Conservation (phyloP, 2,113 vertebrate species). For the Microcebus murinus region DNA sequence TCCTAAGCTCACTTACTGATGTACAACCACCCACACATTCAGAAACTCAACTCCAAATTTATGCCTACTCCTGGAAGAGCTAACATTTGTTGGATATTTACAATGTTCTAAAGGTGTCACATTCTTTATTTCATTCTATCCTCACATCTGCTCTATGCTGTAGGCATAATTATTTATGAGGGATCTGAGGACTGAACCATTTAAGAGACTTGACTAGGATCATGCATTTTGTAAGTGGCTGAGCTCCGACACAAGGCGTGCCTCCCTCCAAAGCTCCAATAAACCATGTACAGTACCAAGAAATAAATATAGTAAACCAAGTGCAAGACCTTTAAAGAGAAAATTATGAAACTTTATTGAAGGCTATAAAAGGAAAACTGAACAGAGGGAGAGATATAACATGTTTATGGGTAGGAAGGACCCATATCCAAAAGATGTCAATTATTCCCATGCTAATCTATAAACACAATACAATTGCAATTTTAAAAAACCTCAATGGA, state of each 20-base stretch:
- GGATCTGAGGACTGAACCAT: not conserved
- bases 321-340: constrained; percentile 60
- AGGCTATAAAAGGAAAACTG: constrained; percentile 60
- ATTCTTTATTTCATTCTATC: not conserved
- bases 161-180: not conserved
- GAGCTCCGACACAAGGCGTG: not conserved
- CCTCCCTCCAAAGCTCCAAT: not conserved
- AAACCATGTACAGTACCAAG: not conserved
- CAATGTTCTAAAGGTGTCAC: not conserved
- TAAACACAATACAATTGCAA: not conserved
- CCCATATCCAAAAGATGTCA: not conserved
- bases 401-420: not conserved
- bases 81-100: not conserved
- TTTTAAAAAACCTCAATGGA: not conserved
- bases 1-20: not conserved
- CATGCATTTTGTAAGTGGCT: not conserved
- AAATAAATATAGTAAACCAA: constrained; percentile 65
- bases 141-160: not conserved
- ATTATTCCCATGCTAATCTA: not conserved
- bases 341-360: constrained; percentile 51
- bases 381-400: not conserved
- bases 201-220: not conserved
- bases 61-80: not conserved
- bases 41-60: not conserved
- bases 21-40: not conserved